Conservation (phyloP, 2,888 invertebrate species). For the Vanessa cardui region DNA sequence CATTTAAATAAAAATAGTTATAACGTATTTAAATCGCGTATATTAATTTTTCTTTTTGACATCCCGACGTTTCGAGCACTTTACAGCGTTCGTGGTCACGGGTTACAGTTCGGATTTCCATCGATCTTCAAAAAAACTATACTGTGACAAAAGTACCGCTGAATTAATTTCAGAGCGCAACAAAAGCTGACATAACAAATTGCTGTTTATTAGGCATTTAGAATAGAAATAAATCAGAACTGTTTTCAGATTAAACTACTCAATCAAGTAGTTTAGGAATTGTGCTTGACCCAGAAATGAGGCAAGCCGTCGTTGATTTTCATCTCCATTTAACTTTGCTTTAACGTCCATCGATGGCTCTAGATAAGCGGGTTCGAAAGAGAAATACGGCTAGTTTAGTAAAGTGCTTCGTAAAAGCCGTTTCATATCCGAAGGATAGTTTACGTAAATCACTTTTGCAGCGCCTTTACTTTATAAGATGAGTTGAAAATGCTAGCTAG, state of each 20-base stretch:
- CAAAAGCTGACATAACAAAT: constrained; percentile 22
- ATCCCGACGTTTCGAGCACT: no score
- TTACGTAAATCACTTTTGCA: constrained; percentile 30
- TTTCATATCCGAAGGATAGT: constrained; percentile 31
- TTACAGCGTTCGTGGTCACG: no score
- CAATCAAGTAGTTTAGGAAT: constrained; percentile 69
- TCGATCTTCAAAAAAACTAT: no score
- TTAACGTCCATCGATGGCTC: constrained; percentile 47
- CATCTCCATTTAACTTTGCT: constrained; percentile 71
- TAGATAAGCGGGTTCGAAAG: constrained; percentile 53
- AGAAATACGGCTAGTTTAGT: constrained; percentile 50
- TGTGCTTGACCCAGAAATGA: constrained; percentile 57
- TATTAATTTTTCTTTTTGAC: no score
- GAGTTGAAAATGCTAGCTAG: constrained; percentile 6
- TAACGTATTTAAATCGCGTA: no score
- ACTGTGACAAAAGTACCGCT: constrained; percentile 19
- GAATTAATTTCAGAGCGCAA: constrained; percentile 9
- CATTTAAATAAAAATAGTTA: no score
- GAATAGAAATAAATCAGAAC: constrained; percentile 25
- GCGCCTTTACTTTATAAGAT: constrained; percentile 15
- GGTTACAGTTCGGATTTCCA: no score
- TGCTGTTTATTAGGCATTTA: constrained; percentile 24
- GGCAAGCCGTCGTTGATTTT: constrained; percentile 69
- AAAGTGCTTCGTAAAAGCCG: constrained; percentile 39
- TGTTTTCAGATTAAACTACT: constrained; percentile 52